A percentile compares a stretch with the other conserved stretches of the same genome.
These are phyloP conservation scores for Nyleta sp. DNA, from an alignment of 2,888 invertebrate species.

Conservation along the genomic window DNA sequence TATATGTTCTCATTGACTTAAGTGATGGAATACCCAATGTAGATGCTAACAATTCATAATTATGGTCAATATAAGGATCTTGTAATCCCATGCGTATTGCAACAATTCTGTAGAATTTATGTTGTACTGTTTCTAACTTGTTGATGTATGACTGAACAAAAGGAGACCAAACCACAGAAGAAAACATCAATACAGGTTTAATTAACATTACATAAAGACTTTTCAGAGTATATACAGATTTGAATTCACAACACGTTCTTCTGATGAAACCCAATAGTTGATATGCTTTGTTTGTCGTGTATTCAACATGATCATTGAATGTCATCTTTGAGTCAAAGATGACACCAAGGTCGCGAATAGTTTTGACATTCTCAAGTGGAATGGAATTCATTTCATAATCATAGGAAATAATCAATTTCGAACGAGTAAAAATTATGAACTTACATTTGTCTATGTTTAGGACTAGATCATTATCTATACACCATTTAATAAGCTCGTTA, in stretches of 20 bases:
- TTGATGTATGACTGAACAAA: background rate
- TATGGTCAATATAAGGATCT: conserved; percentile 8
- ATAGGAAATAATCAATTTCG: background rate
- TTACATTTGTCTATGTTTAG: conserved; percentile 15
- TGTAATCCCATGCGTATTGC: background rate
- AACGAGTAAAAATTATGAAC: conserved; percentile 13
- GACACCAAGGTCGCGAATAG: conserved; percentile 1
- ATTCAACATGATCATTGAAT: background rate
- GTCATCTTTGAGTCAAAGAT: conserved; percentile 11
- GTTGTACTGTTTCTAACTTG: conserved; percentile 9
- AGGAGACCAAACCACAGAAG: conserved; percentile 10
- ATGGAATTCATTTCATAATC: background rate
- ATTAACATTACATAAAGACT: background rate
- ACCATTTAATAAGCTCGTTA: conserved; percentile 1
- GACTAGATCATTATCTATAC: background rate
- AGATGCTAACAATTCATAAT: background rate
- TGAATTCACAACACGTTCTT: background rate
- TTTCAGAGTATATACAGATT: background rate
- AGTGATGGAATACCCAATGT: background rate
- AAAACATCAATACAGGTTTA: background rate
- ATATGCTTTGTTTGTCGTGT: background rate
- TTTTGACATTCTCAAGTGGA: background rate
- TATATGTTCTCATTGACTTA: background rate
- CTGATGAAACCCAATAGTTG: conserved; percentile 2
- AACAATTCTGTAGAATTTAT: conserved; percentile 8